Evolutionary conservation across 2,113 vertebrate genomes (phyloP), one percentile per base, ranked within the genome.

Genomic region (Colius striatus): DNA sequence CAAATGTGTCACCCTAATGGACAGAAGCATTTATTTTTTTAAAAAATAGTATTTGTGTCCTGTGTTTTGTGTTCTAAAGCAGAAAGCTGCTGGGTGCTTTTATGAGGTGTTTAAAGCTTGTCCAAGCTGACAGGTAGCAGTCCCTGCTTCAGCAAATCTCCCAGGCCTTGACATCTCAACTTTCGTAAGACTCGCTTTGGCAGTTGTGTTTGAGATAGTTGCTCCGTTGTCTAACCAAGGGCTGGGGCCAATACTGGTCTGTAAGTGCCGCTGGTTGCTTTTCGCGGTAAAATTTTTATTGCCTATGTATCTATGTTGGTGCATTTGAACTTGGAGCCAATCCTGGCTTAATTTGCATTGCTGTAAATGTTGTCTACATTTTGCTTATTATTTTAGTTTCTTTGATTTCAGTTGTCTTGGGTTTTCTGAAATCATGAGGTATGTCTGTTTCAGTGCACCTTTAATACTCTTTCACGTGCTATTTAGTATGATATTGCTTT

Each of bases 231-330:
- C n/a, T 9, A 47, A 41, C 16, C 6, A 19, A 50, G 27, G 38
- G 25, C 16, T 30, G 51, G 27, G 47, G 60, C 34, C 4, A 60
- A 54, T 34, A 26, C 18, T 14, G 67, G 27, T 16, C 12, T 5
- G 2, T 3, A 16, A 7, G 10, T 67, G 32, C 16, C 66, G 48
- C 36, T 61, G 70, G 43, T 7, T 76, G 38, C 20, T 67, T 58
- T 60, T 48, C 15, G 21, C 71, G 57, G 23, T 4, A 51, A 67
- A 3, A 0, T 25, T 8, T 13, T 62, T 5, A 0, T 5, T 25
- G 41, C 14, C 22, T 9, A 19, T 13, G 3, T 2, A 12, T 10
- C 3, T 32, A 0, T 2, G 4, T 17, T 68, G 65, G 36, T 53
- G 36, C 16, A 7, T 27, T 23, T 9, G 47, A 86, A 22, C 22